phyloP scores from a whole-genome alignment of 2,113 vertebrate species.

The Hippolais icterina region DNA sequence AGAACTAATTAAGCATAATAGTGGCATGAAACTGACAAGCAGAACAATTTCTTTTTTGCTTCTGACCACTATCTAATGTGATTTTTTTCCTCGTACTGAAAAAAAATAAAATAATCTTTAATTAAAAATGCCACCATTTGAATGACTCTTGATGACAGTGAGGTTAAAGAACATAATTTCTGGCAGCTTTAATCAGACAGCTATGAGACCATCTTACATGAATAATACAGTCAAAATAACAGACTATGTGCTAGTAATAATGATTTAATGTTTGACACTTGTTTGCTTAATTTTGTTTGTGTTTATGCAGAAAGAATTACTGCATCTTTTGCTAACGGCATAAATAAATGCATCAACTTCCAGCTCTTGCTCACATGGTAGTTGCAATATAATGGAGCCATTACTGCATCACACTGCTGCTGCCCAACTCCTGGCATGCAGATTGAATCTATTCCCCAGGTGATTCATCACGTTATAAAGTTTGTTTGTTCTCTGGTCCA shows the following conservation, averaged over 20 bases:
- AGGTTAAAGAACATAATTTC: background rate
- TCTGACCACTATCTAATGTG: background rate
- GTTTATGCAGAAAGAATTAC: background rate
- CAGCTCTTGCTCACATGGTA: background rate
- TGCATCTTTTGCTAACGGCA: background rate
- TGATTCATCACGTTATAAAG: background rate
- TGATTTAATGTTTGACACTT: background rate
- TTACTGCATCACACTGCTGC: background rate
- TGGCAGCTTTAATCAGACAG: background rate
- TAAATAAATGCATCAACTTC: background rate
- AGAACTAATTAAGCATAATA: constrained; percentile 31
- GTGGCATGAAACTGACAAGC: background rate
- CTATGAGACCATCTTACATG: background rate
- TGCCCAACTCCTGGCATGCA: background rate
- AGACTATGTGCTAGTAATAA: background rate
- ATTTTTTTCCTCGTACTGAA: background rate
- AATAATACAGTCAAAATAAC: background rate
- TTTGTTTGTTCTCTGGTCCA: constrained; percentile 13
- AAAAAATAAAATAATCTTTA: background rate
- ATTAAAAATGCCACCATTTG: background rate
- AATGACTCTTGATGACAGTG: background rate
- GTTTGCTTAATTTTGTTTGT: background rate
- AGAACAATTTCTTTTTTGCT: background rate
- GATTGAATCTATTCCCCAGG: background rate
- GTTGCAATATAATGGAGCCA: background rate